Conservation (phyloP, 2,113 vertebrate species). For the Notarius lentiginosus region DNA sequence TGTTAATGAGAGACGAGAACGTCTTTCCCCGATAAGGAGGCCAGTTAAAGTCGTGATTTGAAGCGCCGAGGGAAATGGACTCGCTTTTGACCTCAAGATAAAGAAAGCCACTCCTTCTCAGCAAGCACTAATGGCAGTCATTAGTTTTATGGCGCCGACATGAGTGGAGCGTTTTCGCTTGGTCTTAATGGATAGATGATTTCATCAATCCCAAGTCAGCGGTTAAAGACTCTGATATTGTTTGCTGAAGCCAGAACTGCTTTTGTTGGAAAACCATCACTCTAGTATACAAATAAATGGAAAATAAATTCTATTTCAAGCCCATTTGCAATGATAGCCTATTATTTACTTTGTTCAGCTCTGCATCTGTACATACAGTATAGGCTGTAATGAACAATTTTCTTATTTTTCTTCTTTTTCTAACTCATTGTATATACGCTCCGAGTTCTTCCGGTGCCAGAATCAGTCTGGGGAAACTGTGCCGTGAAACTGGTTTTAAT, state of each 20-base stretch:
- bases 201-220: constrained; percentile 26
- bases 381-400: background rate
- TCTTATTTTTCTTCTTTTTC: background rate
- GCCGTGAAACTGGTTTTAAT: background rate
- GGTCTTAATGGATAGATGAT: constrained; percentile 28
- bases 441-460: background rate
- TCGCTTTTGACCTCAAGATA: constrained; percentile 19
- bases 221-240: background rate
- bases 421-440: background rate
- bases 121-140: constrained; percentile 31
- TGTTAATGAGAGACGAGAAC: background rate
- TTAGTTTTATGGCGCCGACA: constrained; percentile 40
- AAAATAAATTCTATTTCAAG: background rate
- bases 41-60: background rate
- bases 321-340: background rate
- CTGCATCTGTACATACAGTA: background rate
- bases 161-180: constrained; percentile 10
- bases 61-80: background rate
- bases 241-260: background rate
- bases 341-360: background rate
- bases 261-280: too few relatives aligned
- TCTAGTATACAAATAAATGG: too few relatives aligned
- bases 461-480: background rate
- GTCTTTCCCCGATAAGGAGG: background rate
- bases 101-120: background rate